Evolutionary conservation across 1,140 invertebrate species (phyloP).

Genomic region (Apis florea): DNA sequence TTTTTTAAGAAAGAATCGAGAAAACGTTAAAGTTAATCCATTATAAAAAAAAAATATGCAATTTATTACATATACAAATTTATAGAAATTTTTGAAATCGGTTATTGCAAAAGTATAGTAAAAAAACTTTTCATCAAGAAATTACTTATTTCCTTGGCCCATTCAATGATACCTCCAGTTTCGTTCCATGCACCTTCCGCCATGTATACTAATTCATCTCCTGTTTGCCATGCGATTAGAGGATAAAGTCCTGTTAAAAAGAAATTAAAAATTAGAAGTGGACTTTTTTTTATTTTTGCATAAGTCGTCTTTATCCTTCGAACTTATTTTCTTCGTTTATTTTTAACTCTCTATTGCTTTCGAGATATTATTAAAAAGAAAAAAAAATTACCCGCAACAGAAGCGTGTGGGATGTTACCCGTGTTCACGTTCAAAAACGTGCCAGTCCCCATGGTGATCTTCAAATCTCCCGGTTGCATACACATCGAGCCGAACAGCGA

Average conservation of each 20-base stretch:
- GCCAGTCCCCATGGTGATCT: constrained; percentile 96
- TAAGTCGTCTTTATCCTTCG: not conserved
- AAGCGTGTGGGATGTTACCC: constrained; percentile 87
- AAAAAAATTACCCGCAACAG: constrained; percentile 82
- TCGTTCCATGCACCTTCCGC: constrained; percentile 93
- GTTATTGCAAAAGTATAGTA: too few relatives aligned
- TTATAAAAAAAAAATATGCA: too few relatives aligned
- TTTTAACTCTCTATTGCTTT: not conserved
- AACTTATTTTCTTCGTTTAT: not conserved
- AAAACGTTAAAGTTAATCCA: too few relatives aligned
- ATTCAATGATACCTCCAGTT: constrained; percentile 92
- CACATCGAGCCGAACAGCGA: constrained; percentile 96
- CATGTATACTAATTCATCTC: constrained; percentile 85
- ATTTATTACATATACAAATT: too few relatives aligned
- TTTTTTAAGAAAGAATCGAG: too few relatives aligned
- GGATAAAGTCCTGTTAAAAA: constrained; percentile 89
- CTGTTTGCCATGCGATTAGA: constrained; percentile 93
- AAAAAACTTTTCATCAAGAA: not conserved
- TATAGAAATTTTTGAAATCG: too few relatives aligned
- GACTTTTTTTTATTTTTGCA: not conserved
- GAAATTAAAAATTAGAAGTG: not conserved
- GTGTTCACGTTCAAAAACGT: constrained; percentile 96
- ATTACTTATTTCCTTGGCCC: constrained; percentile 89
- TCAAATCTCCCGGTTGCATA: constrained; percentile 90
- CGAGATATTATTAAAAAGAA: not conserved